Percentiles rank a stretch among this genome's conserved stretches.
Evolutionary conservation across 2,888 invertebrate genomes (phyloP).

Genomic region (Dyspetes luteomarginatus): DNA sequence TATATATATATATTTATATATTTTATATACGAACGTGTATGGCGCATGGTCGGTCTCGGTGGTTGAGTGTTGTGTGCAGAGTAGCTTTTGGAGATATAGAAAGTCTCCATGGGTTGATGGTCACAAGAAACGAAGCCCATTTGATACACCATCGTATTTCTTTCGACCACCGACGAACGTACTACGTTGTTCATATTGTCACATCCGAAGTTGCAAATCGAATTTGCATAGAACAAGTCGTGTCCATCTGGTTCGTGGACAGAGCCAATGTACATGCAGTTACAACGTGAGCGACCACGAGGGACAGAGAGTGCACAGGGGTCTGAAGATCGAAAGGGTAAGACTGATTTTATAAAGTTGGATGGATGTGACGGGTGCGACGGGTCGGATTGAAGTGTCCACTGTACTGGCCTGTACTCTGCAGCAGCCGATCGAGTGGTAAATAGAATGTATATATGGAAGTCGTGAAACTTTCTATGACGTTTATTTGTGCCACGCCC

Average conservation of each 20-base stretch:
- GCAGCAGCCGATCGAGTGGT: too few species aligned
- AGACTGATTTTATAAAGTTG: slow-evolving; percentile 47
- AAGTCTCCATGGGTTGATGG: too few species aligned
- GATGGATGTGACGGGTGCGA: slow-evolving; percentile 30
- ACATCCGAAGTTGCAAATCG: slow-evolving; percentile 77
- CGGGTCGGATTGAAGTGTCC: slow-evolving; percentile 46
- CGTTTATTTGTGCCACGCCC: too few species aligned
- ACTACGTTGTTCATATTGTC: slow-evolving; percentile 50
- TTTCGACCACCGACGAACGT: slow-evolving; percentile 33
- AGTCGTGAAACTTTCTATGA: slow-evolving; percentile 11
- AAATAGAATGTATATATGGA: neutral
- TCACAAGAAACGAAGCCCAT: slow-evolving; percentile 46
- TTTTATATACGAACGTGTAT: slow-evolving; percentile 46
- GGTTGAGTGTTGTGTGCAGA: slow-evolving; percentile 5
- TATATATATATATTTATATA: slow-evolving; percentile 16
- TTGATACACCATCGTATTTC: slow-evolving; percentile 50
- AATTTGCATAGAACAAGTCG: slow-evolving; percentile 81
- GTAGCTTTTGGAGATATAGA: neutral
- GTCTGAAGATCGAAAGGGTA: slow-evolving; percentile 26
- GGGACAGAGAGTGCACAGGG: slow-evolving; percentile 2
- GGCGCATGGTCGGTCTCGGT: slow-evolving; percentile 37
- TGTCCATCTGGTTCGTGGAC: slow-evolving; percentile 54
- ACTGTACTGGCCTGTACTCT: neutral
- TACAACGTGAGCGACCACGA: neutral
- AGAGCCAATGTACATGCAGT: neutral